These are phyloP conservation scores for Halichoeres trimaculatus DNA, from an alignment of 2,113 vertebrate species.

Conservation along the genomic window DNA sequence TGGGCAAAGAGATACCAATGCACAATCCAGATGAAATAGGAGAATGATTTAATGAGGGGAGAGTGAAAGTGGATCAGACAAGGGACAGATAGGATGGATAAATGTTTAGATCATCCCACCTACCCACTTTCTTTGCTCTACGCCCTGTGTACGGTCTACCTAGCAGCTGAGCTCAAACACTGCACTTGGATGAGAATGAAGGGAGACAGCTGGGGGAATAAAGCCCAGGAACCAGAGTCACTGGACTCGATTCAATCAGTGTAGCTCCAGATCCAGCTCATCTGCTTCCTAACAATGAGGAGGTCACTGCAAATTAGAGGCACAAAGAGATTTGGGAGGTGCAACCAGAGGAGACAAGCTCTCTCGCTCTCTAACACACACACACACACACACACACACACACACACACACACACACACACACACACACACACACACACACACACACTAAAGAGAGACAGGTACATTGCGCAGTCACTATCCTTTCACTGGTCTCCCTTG, in stretches of 20 bases:
- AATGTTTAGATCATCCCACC: conserved; percentile 75
- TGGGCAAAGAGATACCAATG: conserved; percentile 57
- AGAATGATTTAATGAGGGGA: conserved; percentile 77
- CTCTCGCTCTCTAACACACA: conserved; percentile 42
- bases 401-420: neutral
- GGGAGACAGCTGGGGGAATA: conserved; percentile 76
- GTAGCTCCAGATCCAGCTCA: conserved; percentile 62
- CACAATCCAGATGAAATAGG: conserved; percentile 65
- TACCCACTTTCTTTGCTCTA: no score
- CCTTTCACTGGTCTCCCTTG: conserved; percentile 33
- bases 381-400: no score
- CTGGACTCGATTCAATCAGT: conserved; percentile 79
- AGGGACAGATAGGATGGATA: conserved; percentile 62
- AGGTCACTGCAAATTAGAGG: conserved; percentile 79
- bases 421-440: no score
- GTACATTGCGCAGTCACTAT: conserved; percentile 24
- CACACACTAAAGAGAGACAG: no score
- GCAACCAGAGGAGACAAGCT: conserved; percentile 44
- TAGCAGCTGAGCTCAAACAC: conserved; percentile 66
- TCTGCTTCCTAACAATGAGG: conserved; percentile 76
- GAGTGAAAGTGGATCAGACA: conserved; percentile 67
- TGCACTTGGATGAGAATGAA: conserved; percentile 72
- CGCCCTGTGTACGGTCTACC: conserved; percentile 5
- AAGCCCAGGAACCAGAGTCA: conserved; percentile 75
- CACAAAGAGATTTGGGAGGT: conserved; percentile 66